Base-by-base conservation (phyloP, 1,140 invertebrate species). In the Acromyrmex heyeri region DNA sequence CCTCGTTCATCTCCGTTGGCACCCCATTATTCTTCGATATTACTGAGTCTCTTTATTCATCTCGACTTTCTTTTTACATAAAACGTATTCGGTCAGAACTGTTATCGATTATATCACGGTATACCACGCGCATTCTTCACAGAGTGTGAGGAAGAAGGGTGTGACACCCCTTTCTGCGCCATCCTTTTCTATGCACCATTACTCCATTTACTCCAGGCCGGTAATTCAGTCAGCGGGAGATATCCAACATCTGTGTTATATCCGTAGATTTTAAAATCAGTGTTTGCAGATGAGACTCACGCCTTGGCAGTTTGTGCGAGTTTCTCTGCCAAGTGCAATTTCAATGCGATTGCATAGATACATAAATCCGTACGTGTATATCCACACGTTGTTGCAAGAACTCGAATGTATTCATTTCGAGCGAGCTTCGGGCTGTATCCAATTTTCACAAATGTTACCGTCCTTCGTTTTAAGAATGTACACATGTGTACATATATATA, bases 21-120 rank as follows among this genome's bases (percentile, higher is more conserved):
- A 18, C 8, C 16, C n/a, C 50, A 75, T 75, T 75, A 34, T 57
- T 73, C 48, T 12, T n/a, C 18, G 27, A 14, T 55, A 5, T 12
- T 24, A n/a, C 3, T 8, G 18, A 3, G 18, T 34, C 27, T 77
- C 38, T 16, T 62, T 81, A 57, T 81, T 81, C 65, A 57, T 70
- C 50, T 70, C 12, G 38, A 21, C 34, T 64, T 44, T 75, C 53
- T 78, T 38, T 48, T 12, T 14, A 27, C 21, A 4, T 21, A 70
- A 24, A 27, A 14, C n/a, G 78, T 55, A 57, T 70, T 81, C 50
- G 65, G 34, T 73, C 57, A 61, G 55, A 75, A 8, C 69, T 87
- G 62, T 89, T 89, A 89, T 90, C 88, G 88, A 90, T 89, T 89
- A 73, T 72, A 78, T 89, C 59, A 89, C 85, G 85, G 73, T 85